A percentile compares a stretch with the other conserved stretches of the same genome.
phyloP scores from a whole-genome alignment of 2,888 invertebrate genomes.

The Mylabris sibirica region DNA sequence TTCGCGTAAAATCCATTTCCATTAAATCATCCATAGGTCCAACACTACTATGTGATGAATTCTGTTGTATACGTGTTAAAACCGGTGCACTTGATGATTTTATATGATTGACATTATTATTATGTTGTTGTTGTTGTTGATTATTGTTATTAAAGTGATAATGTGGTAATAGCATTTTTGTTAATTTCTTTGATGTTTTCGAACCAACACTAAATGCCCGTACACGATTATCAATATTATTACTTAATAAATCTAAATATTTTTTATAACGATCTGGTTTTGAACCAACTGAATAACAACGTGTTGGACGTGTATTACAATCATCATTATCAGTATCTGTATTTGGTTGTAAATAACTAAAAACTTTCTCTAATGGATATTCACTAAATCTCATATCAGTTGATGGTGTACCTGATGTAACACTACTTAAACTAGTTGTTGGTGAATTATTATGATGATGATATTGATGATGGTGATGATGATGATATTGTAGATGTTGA shows the following conservation, averaged over 20 bases:
- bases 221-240: conserved; percentile 64
- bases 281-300: conserved; percentile 88
- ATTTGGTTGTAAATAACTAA: conserved; percentile 72
- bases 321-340: conserved; percentile 66
- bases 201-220: conserved; percentile 83
- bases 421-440: conserved; percentile 75
- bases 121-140: conserved; percentile 21
- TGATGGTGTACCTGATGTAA: conserved; percentile 83
- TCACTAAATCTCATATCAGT: conserved; percentile 79
- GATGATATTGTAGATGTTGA: conserved; percentile 57
- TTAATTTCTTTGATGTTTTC: conserved; percentile 64
- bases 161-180: conserved; percentile 52
- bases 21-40: conserved; percentile 79
- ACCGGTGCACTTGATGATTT: conserved; percentile 77
- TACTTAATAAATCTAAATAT: conserved; percentile 57
- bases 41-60: conserved; percentile 62
- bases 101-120: conserved; percentile 50
- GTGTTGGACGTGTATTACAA: conserved; percentile 66
- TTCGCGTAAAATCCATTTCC: conserved; percentile 77
- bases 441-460: conserved; percentile 64
- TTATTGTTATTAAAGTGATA: conserved; percentile 38
- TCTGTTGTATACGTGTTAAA: conserved; percentile 59
- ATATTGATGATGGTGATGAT: conserved; percentile 18
- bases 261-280: conserved; percentile 67
- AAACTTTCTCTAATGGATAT: conserved; percentile 82